phyloP scores from a whole-genome alignment of 2,797 vertebrate genomes.

The Coilia nasus region DNA sequence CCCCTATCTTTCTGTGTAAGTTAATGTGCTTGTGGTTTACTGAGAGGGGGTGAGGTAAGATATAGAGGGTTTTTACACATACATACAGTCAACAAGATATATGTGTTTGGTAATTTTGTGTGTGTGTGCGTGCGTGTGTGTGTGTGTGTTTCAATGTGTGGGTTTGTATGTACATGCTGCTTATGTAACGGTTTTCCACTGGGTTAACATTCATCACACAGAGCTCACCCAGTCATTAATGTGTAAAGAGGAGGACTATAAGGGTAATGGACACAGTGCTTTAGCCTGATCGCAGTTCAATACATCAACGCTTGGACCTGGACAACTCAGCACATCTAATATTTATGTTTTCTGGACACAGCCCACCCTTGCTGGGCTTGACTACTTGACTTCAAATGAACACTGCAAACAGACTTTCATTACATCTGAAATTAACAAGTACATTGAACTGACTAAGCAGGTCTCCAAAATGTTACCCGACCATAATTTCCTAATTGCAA shows the following conservation, averaged over 20 bases:
- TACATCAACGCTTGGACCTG: constrained; percentile 16
- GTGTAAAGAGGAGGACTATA: constrained; percentile 14
- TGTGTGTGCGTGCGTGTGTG: too few species aligned
- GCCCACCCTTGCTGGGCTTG: neutral
- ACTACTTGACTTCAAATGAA: neutral
- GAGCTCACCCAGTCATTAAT: neutral
- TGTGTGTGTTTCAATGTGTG: too few species aligned
- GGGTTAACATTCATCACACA: neutral
- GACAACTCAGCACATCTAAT: constrained; percentile 10
- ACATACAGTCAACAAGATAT: neutral
- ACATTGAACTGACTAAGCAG: neutral
- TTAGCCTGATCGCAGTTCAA: constrained; percentile 16
- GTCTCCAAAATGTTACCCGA: neutral
- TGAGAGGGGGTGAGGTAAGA: neutral
- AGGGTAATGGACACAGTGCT: constrained; percentile 11
- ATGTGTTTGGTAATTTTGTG: too few species aligned
- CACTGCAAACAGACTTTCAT: neutral
- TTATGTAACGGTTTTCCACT: neutral
- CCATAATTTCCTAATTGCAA: neutral
- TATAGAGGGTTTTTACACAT: neutral
- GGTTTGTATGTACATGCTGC: neutral
- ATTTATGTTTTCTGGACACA: neutral
- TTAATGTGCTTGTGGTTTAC: neutral
- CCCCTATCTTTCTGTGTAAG: neutral
- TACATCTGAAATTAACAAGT: neutral